These are phyloP conservation scores for Norana najaformis DNA, from an alignment of 2,888 invertebrate genomes.

Conservation along the genomic window DNA sequence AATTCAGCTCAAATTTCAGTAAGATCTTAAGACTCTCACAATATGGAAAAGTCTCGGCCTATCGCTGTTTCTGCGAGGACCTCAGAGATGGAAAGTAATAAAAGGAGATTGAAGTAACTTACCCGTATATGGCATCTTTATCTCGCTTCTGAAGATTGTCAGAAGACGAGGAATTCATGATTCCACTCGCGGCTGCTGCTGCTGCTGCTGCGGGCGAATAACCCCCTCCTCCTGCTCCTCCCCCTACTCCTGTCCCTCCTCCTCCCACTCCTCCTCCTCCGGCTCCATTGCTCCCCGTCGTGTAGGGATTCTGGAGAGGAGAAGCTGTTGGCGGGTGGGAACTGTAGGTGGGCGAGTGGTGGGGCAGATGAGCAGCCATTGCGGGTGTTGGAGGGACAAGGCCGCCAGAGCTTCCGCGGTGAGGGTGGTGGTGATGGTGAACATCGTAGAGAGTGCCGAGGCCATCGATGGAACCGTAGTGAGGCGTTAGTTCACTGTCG, in stretches of 20 bases:
- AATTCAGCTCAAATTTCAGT: no score
- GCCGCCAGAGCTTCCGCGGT: neutral
- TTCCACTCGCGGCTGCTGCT: neutral
- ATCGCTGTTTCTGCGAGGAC: no score
- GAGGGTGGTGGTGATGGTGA: neutral
- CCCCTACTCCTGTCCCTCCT: neutral
- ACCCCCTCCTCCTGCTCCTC: neutral
- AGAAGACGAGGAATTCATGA: neutral
- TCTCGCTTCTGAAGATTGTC: neutral
- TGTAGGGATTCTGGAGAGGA: neutral
- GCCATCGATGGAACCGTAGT: neutral
- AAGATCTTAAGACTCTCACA: no score
- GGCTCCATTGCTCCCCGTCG: neutral
- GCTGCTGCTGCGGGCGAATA: neutral
- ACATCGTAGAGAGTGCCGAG: neutral
- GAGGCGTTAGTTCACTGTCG: neutral
- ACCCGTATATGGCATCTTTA: neutral
- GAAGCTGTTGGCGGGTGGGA: neutral
- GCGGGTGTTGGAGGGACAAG: neutral
- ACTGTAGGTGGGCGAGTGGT: slow-evolving; percentile 1
- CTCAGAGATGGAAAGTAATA: no score
- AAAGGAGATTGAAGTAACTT: neutral
- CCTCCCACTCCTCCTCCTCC: neutral
- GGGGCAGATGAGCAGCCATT: neutral
- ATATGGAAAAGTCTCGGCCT: no score